Evolutionary conservation across 2,113 vertebrate genomes (phyloP).

Genomic region (human (Homo sapiens)): GRCh38 chr4:30192001-30192500

Average conservation of each 20-base stretch:
- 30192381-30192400: not conserved
- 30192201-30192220: not conserved
- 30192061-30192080: slow-evolving; percentile 31
- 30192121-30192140: not conserved
- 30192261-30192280: not conserved
- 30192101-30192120: not conserved
- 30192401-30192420: not conserved
- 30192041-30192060: not conserved
- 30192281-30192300: not conserved
- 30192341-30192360: not conserved
- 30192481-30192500: no score
- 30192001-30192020: not conserved
- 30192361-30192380: not conserved
- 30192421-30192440: slow-evolving; percentile 2
- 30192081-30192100: not conserved
- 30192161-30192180: not conserved
- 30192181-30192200: not conserved
- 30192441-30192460: not conserved
- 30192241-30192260: not conserved
- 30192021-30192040: not conserved
- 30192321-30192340: not conserved
- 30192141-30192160: not conserved
- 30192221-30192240: not conserved
- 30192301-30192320: not conserved
- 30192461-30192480: not conserved